Base-by-base conservation (phyloP, 2,888 invertebrate species). In the Notodonta ziczac region DNA sequence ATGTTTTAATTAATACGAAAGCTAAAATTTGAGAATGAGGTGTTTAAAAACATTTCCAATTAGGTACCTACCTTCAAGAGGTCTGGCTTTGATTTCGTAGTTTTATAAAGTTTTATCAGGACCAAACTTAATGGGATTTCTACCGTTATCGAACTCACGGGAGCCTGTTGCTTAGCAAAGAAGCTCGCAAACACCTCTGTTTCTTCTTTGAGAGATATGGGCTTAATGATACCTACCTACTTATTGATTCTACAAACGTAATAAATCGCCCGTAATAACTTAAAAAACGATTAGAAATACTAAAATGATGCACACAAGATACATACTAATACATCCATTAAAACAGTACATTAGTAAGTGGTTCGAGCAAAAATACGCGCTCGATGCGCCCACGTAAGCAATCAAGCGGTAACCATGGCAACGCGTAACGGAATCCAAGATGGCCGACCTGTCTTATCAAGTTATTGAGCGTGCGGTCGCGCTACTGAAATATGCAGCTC, bases 371-470 rank as follows among this genome's bases (percentile, higher is more conserved):
- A 74, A 74, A 74, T 69, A 70, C 68, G 68, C 65, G 65, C 58
- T 60, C 74, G 70, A 74, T 74, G 74, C 78, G 81, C 85, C 83
- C 82, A 86, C 86, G 82, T 86, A 82, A 78, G 84, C 83, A 77
- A 80, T 73, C 77, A 82, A 80, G 82, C 82, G 78, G 87, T 89
- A 86, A 84, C 88, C 83, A 88, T 84, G 80, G 83, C 80, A 80
- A 89, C 85, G 78, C 73, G 68, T 72, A 70, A 64, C 63, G 81
- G 85, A 87, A 88, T 90, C 80, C 88, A 91, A 90, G 62, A 91
- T 90, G 91, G 90, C 90, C 69, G 84, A 61, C 57, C 61, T 70
- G 67, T 79, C 73, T 84, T 86, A 86, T 86, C 85, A 81, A 76
- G 82, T 85, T 87, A 84, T 85, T 82, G 82, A 82, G 80, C 73